A percentile compares a stretch with the other conserved stretches of the same genome.
Conservation (phyloP, 2,797 vertebrate genomes). For the Selene dorsalis region DNA sequence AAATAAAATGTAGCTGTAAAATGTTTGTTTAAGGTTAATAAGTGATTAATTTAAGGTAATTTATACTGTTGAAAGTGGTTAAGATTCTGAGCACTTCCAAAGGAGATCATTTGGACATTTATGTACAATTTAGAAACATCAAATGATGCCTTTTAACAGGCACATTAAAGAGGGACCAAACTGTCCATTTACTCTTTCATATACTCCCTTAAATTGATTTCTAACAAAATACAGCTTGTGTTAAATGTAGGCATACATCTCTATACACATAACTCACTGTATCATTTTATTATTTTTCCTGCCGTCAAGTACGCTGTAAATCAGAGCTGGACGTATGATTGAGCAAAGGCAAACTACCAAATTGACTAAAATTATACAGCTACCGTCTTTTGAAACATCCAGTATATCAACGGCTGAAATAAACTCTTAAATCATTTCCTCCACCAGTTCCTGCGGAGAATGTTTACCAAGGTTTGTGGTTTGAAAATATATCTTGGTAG, state of each 20-base stretch:
- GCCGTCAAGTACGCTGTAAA: conserved; percentile 51
- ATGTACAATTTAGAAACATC: conserved; percentile 11
- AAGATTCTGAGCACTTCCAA: neutral
- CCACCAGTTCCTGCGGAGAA: conserved; percentile 49
- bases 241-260: conserved; percentile 41
- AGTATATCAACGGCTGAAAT: conserved; percentile 56
- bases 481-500: conserved; percentile 49
- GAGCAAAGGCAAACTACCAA: conserved; percentile 56
- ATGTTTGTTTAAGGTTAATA: neutral
- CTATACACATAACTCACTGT: conserved; percentile 58
- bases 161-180: conserved; percentile 17
- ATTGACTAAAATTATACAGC: conserved; percentile 68
- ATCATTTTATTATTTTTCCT: conserved; percentile 66
- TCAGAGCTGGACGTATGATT: conserved; percentile 52
- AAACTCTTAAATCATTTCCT: conserved; percentile 62
- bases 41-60: neutral
- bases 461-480: conserved; percentile 67
- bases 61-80: neutral
- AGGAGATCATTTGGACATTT: neutral
- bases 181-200: conserved; percentile 45
- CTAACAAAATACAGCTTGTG: conserved; percentile 35
- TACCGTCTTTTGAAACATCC: conserved; percentile 60
- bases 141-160: conserved; percentile 3
- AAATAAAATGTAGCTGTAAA: neutral
- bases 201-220: conserved; percentile 20